Evolutionary conservation across 2,113 vertebrate species (phyloP).

Genomic region (Hemibates koningsi): DNA sequence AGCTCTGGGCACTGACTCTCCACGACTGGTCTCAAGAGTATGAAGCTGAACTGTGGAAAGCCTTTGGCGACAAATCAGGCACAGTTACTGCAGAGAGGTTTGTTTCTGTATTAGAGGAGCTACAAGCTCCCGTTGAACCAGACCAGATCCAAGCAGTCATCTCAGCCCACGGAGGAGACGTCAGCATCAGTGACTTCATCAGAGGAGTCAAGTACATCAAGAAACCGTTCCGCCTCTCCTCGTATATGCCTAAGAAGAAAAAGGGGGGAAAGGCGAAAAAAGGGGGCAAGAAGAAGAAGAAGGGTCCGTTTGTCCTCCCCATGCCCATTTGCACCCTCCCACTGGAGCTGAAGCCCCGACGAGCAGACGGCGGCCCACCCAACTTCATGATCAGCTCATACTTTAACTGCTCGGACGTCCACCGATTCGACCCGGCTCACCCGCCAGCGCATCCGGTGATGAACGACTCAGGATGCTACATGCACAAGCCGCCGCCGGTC

Average conservation of each 20-base stretch:
- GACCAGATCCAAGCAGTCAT: constrained; percentile 66
- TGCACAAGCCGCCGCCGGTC: constrained; percentile 69
- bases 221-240: constrained; percentile 74
- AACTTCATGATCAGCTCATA: constrained; percentile 81
- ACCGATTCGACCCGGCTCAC: constrained; percentile 62
- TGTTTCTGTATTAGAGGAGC: constrained; percentile 63
- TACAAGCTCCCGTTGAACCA: constrained; percentile 40
- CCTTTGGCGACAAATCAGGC: constrained; percentile 49
- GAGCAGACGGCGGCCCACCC: constrained; percentile 77
- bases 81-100: constrained; percentile 68
- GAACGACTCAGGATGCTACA: constrained; percentile 87
- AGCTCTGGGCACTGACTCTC: constrained; percentile 76
- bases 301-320: constrained; percentile 68
- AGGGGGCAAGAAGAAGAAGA: constrained; percentile 61
- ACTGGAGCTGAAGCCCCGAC: neutral
- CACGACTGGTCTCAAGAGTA: constrained; percentile 87
- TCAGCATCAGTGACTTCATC: constrained; percentile 80
- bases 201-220: constrained; percentile 82
- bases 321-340: constrained; percentile 81
- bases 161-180: constrained; percentile 50
- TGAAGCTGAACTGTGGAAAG: constrained; percentile 62
- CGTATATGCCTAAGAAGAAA: constrained; percentile 76
- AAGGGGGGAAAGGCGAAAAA: constrained; percentile 63
- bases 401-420: constrained; percentile 58
- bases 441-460: constrained; percentile 79